Conservation (phyloP, 2,888 invertebrate species). For the Pseudeuparius sepicola region DNA sequence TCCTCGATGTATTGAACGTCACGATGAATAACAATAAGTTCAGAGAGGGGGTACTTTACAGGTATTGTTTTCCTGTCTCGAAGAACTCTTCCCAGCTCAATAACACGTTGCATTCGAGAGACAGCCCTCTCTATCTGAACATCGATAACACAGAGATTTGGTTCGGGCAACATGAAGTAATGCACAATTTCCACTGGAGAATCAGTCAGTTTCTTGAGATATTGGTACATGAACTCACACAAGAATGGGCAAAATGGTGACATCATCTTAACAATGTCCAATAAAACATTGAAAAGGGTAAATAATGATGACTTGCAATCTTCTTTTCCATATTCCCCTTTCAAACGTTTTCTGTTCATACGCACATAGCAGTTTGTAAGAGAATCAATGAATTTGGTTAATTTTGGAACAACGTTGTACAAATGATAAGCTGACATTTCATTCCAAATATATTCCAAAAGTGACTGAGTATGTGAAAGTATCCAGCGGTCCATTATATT, state of each 20-base stretch:
- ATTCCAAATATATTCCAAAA: constrained; percentile 75
- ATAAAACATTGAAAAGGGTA: constrained; percentile 80
- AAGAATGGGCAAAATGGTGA: constrained; percentile 97
- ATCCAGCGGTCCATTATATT: constrained; percentile 99
- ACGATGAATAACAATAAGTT: constrained; percentile 90
- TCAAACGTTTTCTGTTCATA: constrained; percentile 89
- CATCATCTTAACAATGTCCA: constrained; percentile 85
- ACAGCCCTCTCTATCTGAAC: constrained; percentile 83
- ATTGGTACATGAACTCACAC: constrained; percentile 91
- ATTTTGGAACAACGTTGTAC: constrained; percentile 88
- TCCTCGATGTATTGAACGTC: constrained; percentile 59
- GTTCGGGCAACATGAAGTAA: constrained; percentile 78
- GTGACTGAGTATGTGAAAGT: constrained; percentile 88
- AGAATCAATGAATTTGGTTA: constrained; percentile 95
- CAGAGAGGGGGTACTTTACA: constrained; percentile 91
- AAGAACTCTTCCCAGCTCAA: constrained; percentile 87
- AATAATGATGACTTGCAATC: constrained; percentile 80
- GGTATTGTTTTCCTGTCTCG: constrained; percentile 91
- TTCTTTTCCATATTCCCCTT: constrained; percentile 74
- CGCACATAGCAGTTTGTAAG: constrained; percentile 98
- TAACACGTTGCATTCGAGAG: constrained; percentile 85
- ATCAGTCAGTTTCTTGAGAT: constrained; percentile 58
- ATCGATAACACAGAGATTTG: constrained; percentile 63
- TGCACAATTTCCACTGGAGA: constrained; percentile 70
- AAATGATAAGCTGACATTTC: constrained; percentile 94